Percentiles rank a stretch among this genome's conserved stretches.
Evolutionary conservation across 1,140 invertebrate species (phyloP).

Genomic region (Coenobita brevimanus): DNA sequence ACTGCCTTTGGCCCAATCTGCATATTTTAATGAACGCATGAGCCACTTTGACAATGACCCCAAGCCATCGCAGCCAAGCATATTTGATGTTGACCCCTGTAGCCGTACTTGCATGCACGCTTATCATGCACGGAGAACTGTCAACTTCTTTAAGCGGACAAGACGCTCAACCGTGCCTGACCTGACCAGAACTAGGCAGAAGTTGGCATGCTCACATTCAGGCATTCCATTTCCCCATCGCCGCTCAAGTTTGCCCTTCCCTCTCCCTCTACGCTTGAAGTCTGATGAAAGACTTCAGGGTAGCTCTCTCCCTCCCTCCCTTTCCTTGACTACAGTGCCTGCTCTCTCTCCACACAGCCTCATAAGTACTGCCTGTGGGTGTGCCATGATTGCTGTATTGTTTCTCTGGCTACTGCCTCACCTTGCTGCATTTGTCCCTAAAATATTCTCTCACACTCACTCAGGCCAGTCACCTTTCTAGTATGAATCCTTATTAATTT

Average conservation of each 20-base stretch:
- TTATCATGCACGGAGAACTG: constrained; percentile 6
- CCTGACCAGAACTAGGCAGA: constrained; percentile 3
- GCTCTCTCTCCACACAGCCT: neutral
- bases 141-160: constrained; percentile 7
- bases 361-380: constrained; percentile 23
- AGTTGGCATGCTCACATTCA: neutral
- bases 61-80: neutral
- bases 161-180: constrained; percentile 43
- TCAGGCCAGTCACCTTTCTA: constrained; percentile 17
- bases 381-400: constrained; percentile 39
- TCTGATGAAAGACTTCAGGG: neutral
- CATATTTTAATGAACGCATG: neutral
- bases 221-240: constrained; percentile 12
- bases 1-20: neutral
- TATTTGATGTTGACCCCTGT: constrained; percentile 43
- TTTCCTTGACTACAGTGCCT: neutral
- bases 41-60: constrained; percentile 18
- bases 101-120: constrained; percentile 3
- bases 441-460: constrained; percentile 3
- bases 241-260: constrained; percentile 19
- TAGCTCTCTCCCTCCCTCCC: neutral
- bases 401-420: constrained; percentile 26
- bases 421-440: neutral
- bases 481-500: neutral
- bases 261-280: neutral